Evolutionary conservation across 2,888 invertebrate species (phyloP), one percentile per base, ranked within the genome.

Genomic region (Pammene fasciana): DNA sequence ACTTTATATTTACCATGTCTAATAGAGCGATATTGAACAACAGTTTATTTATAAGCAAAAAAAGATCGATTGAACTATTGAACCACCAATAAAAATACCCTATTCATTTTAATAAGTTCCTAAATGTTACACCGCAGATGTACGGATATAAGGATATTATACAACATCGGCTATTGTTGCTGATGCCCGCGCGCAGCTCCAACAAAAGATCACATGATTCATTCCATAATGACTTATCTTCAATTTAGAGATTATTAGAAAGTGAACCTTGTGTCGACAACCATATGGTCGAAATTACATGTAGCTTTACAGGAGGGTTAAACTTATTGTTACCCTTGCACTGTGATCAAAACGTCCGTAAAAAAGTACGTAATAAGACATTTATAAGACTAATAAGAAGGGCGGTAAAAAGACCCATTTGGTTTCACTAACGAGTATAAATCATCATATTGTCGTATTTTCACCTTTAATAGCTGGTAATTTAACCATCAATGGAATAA

Each of bases 291-390:
- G 41, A 41, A 62, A 26, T 41, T 34, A 34, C 6, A 60, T 36
- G 10, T 41, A 26, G 0, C n/a, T 0, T 45, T n/a, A 45, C 45
- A 59, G 0, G 8, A 18, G 38, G 48, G 16, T 36, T 50, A 16
- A 16, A 14, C 10, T 36, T 11, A 5, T 36, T 59, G n/a, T 9
- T 41, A 10, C 7, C 34, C 14, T 13, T 1, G 50, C 36, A 36
- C n/a, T 6, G 13, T 60, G 45, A 48, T 41, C n/a, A 52, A 41
- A 62, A 18, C 41, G 62, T 81, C 79, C 74, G 75, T 79, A 81
- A 85, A 83, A 84, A 84, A 87, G n/a, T n/a, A n/a, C n/a, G n/a
- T n/a, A n/a, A n/a, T n/a, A n/a, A 88, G 87, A 90, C 86, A 87
- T 81, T 83, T n/a, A n/a, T n/a, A n/a, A n/a, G n/a, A n/a, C 82